Percentiles rank a stretch among this genome's conserved stretches.
Evolutionary conservation across 30 jellyfish, hydroid and myxozoan species (phyloP).

Genomic region (Cassiopea xamachana): DNA sequence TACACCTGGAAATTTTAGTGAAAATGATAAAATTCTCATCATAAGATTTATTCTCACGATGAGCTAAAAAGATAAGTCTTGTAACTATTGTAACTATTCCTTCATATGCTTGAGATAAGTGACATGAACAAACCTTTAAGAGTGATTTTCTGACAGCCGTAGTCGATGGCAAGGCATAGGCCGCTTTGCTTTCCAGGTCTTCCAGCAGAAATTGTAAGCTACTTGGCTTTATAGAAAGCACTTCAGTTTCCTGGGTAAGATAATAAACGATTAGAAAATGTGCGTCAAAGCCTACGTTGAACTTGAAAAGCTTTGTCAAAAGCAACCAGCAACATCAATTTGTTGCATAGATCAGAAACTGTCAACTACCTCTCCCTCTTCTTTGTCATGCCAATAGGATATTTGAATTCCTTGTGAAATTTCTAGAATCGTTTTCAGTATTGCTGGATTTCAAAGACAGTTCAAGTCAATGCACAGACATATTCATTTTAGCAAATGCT

Average conservation of each 20-base stretch:
- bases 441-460: too few species aligned
- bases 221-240: conserved; percentile 48
- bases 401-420: too few species aligned
- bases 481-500: too few species aligned
- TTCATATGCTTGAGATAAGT: neutral
- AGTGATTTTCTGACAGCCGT: conserved; percentile 61
- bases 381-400: too few species aligned
- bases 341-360: neutral
- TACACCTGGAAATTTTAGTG: too few species aligned
- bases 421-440: too few species aligned
- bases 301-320: neutral
- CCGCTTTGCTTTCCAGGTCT: conserved; percentile 77
- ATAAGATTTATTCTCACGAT: too few species aligned
- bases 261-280: neutral
- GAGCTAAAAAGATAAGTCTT: too few species aligned
- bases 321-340: neutral
- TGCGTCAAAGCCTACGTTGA: neutral
- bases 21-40: too few species aligned
- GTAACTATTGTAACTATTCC: too few species aligned
- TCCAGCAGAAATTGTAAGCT: conserved; percentile 61
- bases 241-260: conserved; percentile 71
- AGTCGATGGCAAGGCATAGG: conserved; percentile 62
- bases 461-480: too few species aligned
- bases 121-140: conserved; percentile 63
- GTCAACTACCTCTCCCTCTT: too few species aligned